phyloP scores from a whole-genome alignment of 64 coral and sea anemone genomes.

The Montipora efflorescens region DNA sequence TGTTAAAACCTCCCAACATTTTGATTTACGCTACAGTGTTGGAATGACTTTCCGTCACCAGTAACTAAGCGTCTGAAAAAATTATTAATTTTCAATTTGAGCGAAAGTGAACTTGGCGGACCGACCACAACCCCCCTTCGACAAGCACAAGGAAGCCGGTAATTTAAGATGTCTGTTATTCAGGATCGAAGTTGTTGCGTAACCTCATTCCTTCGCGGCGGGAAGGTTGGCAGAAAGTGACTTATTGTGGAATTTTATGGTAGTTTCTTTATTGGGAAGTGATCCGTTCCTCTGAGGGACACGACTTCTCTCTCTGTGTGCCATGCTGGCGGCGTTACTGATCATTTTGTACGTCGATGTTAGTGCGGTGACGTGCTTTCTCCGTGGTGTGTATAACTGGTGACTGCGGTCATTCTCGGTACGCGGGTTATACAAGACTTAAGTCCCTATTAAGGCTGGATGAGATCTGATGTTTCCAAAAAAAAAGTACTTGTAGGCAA shows the following conservation, averaged over 20 bases:
- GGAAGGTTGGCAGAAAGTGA: background rate
- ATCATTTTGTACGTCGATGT: background rate
- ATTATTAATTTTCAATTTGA: conserved; percentile 32
- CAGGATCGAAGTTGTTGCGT: conserved; percentile 18
- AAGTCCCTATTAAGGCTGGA: conserved; percentile 8
- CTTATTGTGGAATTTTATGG: conserved; percentile 14
- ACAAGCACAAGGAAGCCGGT: conserved; percentile 32
- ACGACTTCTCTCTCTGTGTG: background rate
- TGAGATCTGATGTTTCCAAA: background rate
- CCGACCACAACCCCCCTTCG: background rate
- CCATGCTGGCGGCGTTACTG: background rate
- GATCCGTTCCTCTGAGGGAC: background rate
- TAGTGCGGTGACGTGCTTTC: background rate
- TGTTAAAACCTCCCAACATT: conserved; percentile 20
- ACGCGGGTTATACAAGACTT: background rate
- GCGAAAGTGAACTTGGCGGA: conserved; percentile 27
- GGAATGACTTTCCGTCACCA: background rate
- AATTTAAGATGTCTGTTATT: conserved; percentile 58
- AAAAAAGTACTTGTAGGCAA: conserved; percentile 31
- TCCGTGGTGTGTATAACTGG: conserved; percentile 14
- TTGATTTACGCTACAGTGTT: conserved; percentile 37
- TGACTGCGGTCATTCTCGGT: background rate
- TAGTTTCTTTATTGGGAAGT: background rate
- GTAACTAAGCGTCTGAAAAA: conserved; percentile 10
- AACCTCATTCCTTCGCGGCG: background rate